phyloP scores from a whole-genome alignment of 1,140 invertebrate species.

The Lethocerus indicus region DNA sequence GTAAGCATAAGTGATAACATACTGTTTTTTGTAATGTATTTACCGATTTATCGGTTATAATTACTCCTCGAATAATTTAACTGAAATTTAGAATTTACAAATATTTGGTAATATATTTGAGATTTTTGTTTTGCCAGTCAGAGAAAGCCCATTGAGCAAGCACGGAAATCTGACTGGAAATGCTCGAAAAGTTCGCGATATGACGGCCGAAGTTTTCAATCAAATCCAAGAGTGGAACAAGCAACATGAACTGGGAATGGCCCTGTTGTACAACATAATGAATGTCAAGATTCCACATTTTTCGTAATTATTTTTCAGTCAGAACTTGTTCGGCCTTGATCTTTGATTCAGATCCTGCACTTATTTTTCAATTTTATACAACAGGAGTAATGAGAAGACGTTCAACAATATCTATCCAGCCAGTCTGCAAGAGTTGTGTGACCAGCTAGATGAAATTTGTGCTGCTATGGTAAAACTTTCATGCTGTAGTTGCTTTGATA shows the following conservation, averaged over 20 bases:
- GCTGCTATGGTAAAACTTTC: neutral
- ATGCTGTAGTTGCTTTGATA: neutral
- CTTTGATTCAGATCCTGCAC: too few relatives aligned
- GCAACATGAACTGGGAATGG: neutral
- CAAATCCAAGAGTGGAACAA: conserved; percentile 14
- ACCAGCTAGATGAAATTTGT: neutral
- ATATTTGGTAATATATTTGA: too few relatives aligned
- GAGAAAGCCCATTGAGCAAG: neutral
- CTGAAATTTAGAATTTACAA: conserved; percentile 6
- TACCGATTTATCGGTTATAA: too few relatives aligned
- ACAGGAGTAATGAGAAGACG: neutral
- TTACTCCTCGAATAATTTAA: too few relatives aligned
- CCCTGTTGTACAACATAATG: conserved; percentile 5
- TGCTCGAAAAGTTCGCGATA: conserved; percentile 12
- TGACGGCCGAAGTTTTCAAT: conserved; percentile 12
- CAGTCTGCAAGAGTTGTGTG: conserved; percentile 1
- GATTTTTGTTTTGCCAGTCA: conserved; percentile 1
- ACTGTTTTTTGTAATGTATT: too few relatives aligned
- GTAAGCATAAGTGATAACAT: too few relatives aligned
- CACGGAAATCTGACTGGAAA: conserved; percentile 12
- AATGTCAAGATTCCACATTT: too few relatives aligned
- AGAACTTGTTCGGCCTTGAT: too few relatives aligned
- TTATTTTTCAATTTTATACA: too few relatives aligned
- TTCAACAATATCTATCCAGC: neutral
- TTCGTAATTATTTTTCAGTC: too few relatives aligned